Conservation (phyloP, 1,140 invertebrate species). For the Heliothis virescens region DNA sequence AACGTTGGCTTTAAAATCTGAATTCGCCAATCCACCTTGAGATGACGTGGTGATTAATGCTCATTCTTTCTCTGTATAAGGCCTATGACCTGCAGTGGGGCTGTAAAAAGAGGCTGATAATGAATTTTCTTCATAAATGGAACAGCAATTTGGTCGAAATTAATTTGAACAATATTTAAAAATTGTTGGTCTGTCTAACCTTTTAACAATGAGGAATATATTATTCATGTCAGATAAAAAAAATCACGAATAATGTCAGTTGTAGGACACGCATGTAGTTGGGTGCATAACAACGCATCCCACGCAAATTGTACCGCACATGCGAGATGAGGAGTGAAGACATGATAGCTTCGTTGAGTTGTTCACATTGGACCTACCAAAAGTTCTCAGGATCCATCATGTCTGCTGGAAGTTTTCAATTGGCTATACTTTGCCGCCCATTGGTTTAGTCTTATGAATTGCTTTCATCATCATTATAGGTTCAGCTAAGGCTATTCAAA, state of each 20-base stretch:
- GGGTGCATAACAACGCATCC: not conserved
- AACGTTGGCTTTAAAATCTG: too few species aligned
- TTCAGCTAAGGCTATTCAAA: not conserved
- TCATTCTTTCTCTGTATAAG: too few species aligned
- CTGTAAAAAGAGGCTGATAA: not conserved
- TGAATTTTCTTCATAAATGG: too few species aligned
- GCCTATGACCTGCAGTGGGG: too few species aligned
- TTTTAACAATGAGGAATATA: too few species aligned
- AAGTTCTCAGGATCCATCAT: not conserved
- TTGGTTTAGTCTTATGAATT: not conserved
- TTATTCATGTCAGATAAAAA: too few species aligned
- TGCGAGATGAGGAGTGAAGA: slow-evolving; percentile 11
- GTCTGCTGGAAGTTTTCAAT: not conserved
- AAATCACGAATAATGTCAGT: too few species aligned
- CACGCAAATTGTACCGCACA: slow-evolving; percentile 1
- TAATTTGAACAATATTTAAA: too few species aligned
- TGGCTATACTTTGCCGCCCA: not conserved
- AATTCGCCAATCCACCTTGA: too few species aligned
- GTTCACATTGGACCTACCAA: not conserved
- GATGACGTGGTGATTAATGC: too few species aligned
- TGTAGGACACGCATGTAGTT: not conserved
- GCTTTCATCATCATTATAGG: not conserved
- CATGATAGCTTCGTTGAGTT: slow-evolving; percentile 7
- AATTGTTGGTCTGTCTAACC: too few species aligned
- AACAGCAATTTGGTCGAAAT: too few species aligned